A percentile compares a stretch with the other conserved stretches of the same genome.
phyloP scores from a whole-genome alignment of 2,113 vertebrate genomes.

The Nothoprocta perdicaria region DNA sequence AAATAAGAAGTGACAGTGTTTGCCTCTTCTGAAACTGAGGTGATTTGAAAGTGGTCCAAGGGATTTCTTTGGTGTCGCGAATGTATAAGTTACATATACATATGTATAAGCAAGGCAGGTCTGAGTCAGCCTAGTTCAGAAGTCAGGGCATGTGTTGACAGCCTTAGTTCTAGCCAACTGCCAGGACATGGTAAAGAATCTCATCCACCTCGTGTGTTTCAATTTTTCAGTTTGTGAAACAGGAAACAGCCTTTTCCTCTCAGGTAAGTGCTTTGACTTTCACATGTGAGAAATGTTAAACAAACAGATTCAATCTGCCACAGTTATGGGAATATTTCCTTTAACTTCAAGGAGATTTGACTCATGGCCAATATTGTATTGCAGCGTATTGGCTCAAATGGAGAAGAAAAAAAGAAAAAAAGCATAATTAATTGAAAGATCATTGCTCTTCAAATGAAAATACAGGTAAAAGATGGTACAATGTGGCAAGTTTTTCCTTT shows the following conservation, averaged over 20 bases:
- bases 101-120: rapidly evolving
- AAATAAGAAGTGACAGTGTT: neutral
- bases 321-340: constrained; percentile 40
- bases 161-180: neutral
- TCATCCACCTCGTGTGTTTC: neutral
- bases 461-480: neutral
- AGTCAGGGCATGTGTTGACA: neutral
- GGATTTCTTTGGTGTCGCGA: neutral
- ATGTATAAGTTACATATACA: rapidly evolving
- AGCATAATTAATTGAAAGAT: constrained; percentile 23
- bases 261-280: constrained; percentile 41
- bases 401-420: neutral
- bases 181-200: neutral
- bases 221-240: neutral
- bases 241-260: constrained; percentile 22
- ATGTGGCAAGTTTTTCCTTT: neutral
- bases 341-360: constrained; percentile 40
- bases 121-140: neutral
- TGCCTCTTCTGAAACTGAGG: neutral
- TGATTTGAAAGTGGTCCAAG: neutral
- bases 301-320: constrained; percentile 42
- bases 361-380: neutral
- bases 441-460: neutral
- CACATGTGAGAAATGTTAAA: constrained; percentile 38
- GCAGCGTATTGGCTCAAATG: neutral